Percentiles rank a stretch among this genome's conserved stretches.
Evolutionary conservation across 2,113 vertebrate genomes (phyloP).

Genomic region (Puffinus mauretanicus): DNA sequence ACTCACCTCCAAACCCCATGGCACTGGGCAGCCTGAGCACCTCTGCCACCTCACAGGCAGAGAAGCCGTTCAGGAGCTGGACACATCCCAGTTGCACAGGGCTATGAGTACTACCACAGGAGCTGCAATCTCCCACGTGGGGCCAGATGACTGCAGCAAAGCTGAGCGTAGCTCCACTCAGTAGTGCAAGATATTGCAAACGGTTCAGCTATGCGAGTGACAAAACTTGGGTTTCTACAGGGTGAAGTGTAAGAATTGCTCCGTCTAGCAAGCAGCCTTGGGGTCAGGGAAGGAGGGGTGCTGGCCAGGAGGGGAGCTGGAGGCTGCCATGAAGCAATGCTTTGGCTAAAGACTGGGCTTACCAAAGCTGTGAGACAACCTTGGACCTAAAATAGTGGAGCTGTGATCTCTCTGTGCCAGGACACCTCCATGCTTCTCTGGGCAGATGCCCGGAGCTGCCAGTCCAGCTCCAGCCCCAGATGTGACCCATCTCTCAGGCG

Average conservation of each 20-base stretch:
- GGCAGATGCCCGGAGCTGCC: neutral
- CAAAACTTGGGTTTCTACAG: neutral
- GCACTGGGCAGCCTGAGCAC: neutral
- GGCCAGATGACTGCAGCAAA: neutral
- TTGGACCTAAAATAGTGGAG: neutral
- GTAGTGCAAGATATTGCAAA: neutral
- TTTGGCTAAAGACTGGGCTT: neutral
- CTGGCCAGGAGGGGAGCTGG: neutral
- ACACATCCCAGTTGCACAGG: neutral
- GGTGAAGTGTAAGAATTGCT: neutral
- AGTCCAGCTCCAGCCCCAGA: neutral
- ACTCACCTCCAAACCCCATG: neutral
- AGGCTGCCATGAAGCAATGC: neutral
- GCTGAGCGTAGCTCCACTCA: neutral
- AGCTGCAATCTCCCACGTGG: neutral
- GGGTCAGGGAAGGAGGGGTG: neutral
- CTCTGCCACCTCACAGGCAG: neutral
- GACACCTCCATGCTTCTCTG: neutral
- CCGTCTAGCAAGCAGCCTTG: neutral
- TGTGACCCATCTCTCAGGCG: neutral
- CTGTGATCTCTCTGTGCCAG: neutral
- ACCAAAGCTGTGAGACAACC: neutral
- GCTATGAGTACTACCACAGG: neutral
- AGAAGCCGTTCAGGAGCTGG: neutral
- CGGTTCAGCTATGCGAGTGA: neutral